Percentiles rank a stretch among this genome's conserved stretches.
Evolutionary conservation across 2,888 invertebrate genomes (phyloP).

Genomic region (Seira sanloemensis): DNA sequence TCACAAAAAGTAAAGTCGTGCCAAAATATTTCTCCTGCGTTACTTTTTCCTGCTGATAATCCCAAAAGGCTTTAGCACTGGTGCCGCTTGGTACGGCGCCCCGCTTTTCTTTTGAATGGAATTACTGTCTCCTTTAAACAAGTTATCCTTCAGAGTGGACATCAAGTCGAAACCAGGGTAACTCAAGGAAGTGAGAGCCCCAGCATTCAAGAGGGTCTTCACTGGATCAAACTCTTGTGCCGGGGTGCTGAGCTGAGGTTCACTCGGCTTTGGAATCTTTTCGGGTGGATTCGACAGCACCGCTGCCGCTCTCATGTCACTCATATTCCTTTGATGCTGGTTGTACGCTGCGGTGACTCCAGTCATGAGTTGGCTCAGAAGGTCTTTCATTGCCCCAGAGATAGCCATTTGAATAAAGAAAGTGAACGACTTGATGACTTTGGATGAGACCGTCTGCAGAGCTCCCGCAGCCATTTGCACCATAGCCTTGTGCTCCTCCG

Average conservation of each 20-base stretch:
- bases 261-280: slow-evolving; percentile 56
- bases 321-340: slow-evolving; percentile 45
- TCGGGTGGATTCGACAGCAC: slow-evolving; percentile 15
- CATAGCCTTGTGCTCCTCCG: slow-evolving; percentile 61
- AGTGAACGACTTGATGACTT: slow-evolving; percentile 58
- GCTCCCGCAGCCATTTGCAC: slow-evolving; percentile 41
- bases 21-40: too few relatives aligned
- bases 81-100: not conserved
- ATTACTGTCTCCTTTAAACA: slow-evolving; percentile 50
- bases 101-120: slow-evolving; percentile 33
- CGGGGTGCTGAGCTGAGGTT: slow-evolving; percentile 26
- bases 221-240: slow-evolving; percentile 39
- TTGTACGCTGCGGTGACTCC: slow-evolving; percentile 46
- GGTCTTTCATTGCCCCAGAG: slow-evolving; percentile 56
- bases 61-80: slow-evolving; percentile 40
- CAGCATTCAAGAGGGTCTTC: slow-evolving; percentile 51
- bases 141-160: slow-evolving; percentile 40
- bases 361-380: slow-evolving; percentile 42
- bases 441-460: slow-evolving; percentile 48
- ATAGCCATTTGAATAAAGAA: slow-evolving; percentile 62
- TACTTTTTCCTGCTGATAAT: slow-evolving; percentile 23
- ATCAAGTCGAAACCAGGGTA: slow-evolving; percentile 52
- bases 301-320: slow-evolving; percentile 28
- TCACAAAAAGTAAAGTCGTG: too few relatives aligned
- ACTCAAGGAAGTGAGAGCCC: slow-evolving; percentile 44